phyloP scores from a whole-genome alignment of 2,113 vertebrate species.

The Pao palembangensis region DNA sequence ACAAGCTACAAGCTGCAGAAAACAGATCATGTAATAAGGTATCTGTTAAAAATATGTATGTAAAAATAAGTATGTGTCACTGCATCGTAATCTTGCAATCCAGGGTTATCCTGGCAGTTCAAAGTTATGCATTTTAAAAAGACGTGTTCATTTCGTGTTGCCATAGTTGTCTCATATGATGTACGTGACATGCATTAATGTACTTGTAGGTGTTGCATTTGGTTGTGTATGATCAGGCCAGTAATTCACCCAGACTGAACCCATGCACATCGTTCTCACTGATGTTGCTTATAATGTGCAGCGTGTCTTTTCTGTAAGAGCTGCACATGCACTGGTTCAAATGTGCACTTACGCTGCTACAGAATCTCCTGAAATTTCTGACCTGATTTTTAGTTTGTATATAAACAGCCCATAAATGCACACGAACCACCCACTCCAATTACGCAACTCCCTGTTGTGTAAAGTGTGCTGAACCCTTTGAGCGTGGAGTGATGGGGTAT shows the following conservation, averaged over 20 bases:
- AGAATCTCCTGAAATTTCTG: constrained; percentile 41
- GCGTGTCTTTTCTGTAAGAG: not conserved
- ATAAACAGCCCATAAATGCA: constrained; percentile 52
- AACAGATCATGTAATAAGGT: no score
- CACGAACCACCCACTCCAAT: constrained; percentile 35
- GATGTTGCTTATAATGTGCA: no score
- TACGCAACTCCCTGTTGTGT: constrained; percentile 54
- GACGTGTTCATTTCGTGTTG: not conserved
- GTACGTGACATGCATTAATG: constrained; percentile 10
- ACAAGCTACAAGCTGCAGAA: no score
- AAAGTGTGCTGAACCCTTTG: constrained; percentile 16
- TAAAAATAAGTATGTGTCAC: no score
- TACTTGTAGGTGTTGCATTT: constrained; percentile 4
- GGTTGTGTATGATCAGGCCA: constrained; percentile 21
- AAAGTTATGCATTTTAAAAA: constrained; percentile 57
- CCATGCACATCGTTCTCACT: not conserved
- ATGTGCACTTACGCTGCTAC: constrained; percentile 40
- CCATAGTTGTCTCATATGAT: constrained; percentile 8
- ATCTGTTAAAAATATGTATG: no score
- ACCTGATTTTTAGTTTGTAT: constrained; percentile 57
- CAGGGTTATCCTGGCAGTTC: constrained; percentile 25
- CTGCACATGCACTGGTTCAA: constrained; percentile 15
- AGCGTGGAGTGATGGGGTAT: constrained; percentile 17
- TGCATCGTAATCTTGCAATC: constrained; percentile 24
- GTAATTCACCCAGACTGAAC: constrained; percentile 9